Base-by-base conservation (phyloP, 1,140 invertebrate genomes). In the Spodoptera frugiperda region DNA sequence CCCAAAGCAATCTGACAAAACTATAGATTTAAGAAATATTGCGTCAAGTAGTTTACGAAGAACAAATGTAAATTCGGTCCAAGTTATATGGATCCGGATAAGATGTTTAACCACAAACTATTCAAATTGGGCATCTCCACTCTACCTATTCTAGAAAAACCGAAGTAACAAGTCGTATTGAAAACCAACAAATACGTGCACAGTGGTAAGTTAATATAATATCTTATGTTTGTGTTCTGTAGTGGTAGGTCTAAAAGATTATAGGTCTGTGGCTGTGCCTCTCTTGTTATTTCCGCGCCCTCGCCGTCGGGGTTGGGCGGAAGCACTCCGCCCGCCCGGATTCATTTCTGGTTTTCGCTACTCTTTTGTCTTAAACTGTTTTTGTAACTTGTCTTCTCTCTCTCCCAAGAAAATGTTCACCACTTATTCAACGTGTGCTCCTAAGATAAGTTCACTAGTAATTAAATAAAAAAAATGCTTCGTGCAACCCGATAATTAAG, bases 261-360 rank as follows among this genome's bases (percentile, higher is more conserved):
- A 39, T 44, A 15, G 17, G 61, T 86, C 89, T 90, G 46, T 84
- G 82, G 73, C 15, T 48, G 57, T 71, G 77, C 81, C 83, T 81
- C 78, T 83, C 83, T 70, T 85, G 86, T 83, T 82, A 82, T 87
- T 78, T 83, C 81, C 86, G 81, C 81, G 81, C 79, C 77, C 88
- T 84, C 85, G 67, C 84, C 77, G 81, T 80, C 57, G 71, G 76
- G 78, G 80, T 81, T 82, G 83, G 82, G 84, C 84, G 87, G 86
- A 85, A 86, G 65, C 82, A 76, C 79, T 77, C 87, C 88, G 81
- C 84, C 89, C 89, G 84, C 85, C 87, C 89, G 84, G 87, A 90
- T 91, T 93, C 91, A 92, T 92, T 93, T 91, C 90, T 92, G 89
- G 85, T 92, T 90, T 89, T 93, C 90, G 89, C 87, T 89, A 88